These are phyloP conservation scores for Symphodus melops DNA, from an alignment of 2,113 vertebrate species.

Conservation along the genomic window DNA sequence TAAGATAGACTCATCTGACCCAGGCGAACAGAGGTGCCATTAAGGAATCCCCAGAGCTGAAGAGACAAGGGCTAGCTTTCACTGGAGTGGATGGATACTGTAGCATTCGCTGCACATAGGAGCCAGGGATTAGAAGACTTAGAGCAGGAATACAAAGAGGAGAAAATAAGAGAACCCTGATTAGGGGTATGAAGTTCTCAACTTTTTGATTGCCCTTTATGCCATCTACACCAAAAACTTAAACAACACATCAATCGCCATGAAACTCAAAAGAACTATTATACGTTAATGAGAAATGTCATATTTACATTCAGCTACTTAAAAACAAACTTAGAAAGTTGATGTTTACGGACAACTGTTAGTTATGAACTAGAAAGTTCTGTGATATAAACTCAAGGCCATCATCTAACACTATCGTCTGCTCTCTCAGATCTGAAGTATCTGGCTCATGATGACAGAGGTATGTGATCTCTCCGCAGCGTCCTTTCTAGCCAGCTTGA, in stretches of 20 bases:
- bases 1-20: slow-evolving; percentile 78
- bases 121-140: slow-evolving; percentile 39
- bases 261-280: background rate
- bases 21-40: slow-evolving; percentile 79
- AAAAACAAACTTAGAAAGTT: too few species aligned
- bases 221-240: background rate
- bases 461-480: slow-evolving; percentile 62
- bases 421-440: slow-evolving; percentile 37
- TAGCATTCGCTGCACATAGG: slow-evolving; percentile 60
- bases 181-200: slow-evolving; percentile 15
- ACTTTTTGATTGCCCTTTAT: background rate
- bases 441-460: slow-evolving; percentile 8
- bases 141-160: background rate
- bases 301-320: too few species aligned
- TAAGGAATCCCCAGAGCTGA: slow-evolving; percentile 69
- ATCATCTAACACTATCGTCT: background rate
- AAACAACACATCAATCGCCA: background rate
- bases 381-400: background rate
- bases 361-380: background rate
- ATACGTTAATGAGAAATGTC: too few species aligned
- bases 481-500: slow-evolving; percentile 29
- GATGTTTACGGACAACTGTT: too few species aligned
- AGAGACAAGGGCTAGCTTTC: slow-evolving; percentile 77
- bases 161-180: slow-evolving; percentile 7
- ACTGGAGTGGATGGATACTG: slow-evolving; percentile 59